A percentile compares a stretch with the other conserved stretches of the same genome.
Evolutionary conservation across 2,113 vertebrate species (phyloP).

Genomic region (Cephalopterus ornatus): DNA sequence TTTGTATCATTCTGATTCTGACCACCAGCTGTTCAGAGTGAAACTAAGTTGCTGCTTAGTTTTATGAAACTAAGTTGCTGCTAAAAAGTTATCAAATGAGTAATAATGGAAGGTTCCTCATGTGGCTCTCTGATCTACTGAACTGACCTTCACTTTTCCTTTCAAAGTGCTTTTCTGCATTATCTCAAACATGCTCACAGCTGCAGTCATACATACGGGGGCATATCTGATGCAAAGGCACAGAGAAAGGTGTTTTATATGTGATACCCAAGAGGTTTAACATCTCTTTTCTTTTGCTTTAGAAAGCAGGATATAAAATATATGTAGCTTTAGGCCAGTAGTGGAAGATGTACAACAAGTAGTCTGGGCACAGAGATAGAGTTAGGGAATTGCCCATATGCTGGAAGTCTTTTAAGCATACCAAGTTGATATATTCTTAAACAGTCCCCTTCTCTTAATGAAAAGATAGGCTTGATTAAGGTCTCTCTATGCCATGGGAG

Average conservation of each 20-base stretch:
- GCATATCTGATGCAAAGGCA: neutral
- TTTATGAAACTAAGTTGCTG: neutral
- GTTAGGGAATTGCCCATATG: too few relatives aligned
- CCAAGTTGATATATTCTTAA: neutral
- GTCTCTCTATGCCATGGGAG: neutral
- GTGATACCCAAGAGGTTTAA: neutral
- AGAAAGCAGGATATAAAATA: neutral
- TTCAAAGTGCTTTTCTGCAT: neutral
- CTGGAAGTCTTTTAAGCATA: neutral
- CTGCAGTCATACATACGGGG: neutral
- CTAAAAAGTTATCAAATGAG: neutral
- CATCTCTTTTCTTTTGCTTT: neutral
- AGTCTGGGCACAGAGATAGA: too few relatives aligned
- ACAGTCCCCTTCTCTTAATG: neutral
- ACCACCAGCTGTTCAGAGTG: neutral
- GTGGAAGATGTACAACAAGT: too few relatives aligned
- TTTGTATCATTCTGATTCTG: neutral
- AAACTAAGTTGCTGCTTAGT: too few relatives aligned
- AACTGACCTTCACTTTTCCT: neutral
- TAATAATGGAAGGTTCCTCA: neutral
- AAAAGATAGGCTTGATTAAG: neutral
- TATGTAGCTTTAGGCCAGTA: too few relatives aligned
- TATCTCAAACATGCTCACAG: neutral
- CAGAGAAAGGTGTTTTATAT: neutral
- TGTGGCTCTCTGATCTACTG: neutral